Percentiles rank a stretch among this genome's conserved stretches.
phyloP scores from a whole-genome alignment of 2,888 invertebrate genomes.

The Aethes cnicana region DNA sequence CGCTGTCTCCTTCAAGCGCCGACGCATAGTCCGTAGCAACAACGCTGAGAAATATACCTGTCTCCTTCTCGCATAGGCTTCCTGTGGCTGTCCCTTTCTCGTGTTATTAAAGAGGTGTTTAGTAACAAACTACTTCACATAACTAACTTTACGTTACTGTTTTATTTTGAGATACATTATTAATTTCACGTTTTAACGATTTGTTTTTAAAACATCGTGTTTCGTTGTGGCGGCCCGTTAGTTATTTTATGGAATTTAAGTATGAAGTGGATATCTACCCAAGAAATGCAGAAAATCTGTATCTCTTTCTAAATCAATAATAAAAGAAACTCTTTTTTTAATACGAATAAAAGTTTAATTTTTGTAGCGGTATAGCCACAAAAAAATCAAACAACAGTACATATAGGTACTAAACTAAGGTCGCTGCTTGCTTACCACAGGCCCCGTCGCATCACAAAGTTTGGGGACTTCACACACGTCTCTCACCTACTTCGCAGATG shows the following conservation, averaged over 20 bases:
- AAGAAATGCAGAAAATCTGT: no score
- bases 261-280: no score
- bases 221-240: slow-evolving; percentile 1
- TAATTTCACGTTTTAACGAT: slow-evolving; percentile 27
- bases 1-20: slow-evolving; percentile 15
- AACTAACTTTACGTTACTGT: slow-evolving; percentile 21
- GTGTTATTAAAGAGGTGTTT: slow-evolving; percentile 28
- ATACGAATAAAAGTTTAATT: no score
- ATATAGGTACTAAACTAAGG: no score
- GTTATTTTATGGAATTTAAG: slow-evolving; percentile 3
- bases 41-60: neutral
- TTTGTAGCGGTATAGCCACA: no score
- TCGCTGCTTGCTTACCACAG: no score
- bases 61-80: slow-evolving; percentile 7
- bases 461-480: no score
- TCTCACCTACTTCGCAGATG: no score
- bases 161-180: slow-evolving; percentile 16
- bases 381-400: no score
- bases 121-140: slow-evolving; percentile 23
- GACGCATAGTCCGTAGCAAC: slow-evolving; percentile 3
- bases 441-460: no score
- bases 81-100: neutral
- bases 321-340: no score
- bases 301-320: no score
- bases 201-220: slow-evolving; percentile 29